phyloP scores from a whole-genome alignment of 2,797 vertebrate species.

The Melanotaenia pygmaea region DNA sequence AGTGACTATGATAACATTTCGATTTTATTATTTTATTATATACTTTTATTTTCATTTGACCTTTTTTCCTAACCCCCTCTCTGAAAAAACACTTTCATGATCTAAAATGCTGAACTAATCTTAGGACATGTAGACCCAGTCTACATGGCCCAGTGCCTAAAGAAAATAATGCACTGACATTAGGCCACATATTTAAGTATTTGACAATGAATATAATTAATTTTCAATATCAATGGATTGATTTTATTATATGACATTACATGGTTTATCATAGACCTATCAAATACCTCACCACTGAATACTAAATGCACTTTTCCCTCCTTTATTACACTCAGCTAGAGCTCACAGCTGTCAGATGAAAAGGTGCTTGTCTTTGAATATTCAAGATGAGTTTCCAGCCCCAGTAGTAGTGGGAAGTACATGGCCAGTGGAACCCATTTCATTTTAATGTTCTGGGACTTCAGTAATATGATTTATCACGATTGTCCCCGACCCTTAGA shows the following conservation, averaged over 20 bases:
- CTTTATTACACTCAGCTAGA: neutral
- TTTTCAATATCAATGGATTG: neutral
- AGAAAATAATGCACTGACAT: neutral
- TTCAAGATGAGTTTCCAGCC: slow-evolving; percentile 35
- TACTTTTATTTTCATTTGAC: neutral
- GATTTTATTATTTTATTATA: slow-evolving; percentile 15
- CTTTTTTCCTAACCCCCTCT: neutral
- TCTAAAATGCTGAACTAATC: neutral
- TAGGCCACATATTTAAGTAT: neutral
- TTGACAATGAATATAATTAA: neutral
- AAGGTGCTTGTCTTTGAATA: slow-evolving; percentile 23
- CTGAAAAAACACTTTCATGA: neutral
- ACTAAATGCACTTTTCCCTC: neutral
- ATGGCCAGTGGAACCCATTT: slow-evolving; percentile 30
- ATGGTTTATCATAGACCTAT: neutral
- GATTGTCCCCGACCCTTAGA: slow-evolving; percentile 53
- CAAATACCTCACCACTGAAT: neutral
- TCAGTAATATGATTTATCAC: slow-evolving; percentile 55
- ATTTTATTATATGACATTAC: neutral
- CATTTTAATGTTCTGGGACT: slow-evolving; percentile 54
- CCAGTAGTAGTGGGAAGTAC: slow-evolving; percentile 24
- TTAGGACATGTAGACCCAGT: neutral
- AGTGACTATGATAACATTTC: slow-evolving; percentile 11
- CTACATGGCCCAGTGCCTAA: neutral
- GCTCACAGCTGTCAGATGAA: slow-evolving; percentile 19